phyloP scores from a whole-genome alignment of 1,140 invertebrate species.

The Drosophila mayri region DNA sequence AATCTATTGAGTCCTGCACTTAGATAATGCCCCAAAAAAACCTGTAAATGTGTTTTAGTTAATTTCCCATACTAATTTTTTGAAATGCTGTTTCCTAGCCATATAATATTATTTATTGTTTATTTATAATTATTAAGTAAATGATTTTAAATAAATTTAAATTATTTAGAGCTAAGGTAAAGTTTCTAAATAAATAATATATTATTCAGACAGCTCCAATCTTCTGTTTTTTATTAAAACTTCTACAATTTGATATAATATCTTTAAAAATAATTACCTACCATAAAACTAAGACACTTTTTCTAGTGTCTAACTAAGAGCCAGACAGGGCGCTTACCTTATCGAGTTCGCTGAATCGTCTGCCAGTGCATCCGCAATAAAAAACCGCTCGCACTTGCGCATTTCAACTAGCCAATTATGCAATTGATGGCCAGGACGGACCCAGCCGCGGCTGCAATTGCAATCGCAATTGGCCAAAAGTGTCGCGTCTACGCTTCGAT shows the following conservation, averaged over 20 bases:
- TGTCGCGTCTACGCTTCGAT: conserved; percentile 74
- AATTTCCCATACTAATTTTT: no score
- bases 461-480: conserved; percentile 70
- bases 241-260: no score
- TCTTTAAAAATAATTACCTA: no score
- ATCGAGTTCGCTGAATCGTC: conserved; percentile 68
- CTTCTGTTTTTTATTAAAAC: no score
- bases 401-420: conserved; percentile 77
- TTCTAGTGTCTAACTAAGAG: conserved; percentile 18
- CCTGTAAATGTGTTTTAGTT: neutral
- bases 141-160: neutral
- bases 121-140: neutral
- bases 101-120: neutral
- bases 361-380: conserved; percentile 79
- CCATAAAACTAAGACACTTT: neutral
- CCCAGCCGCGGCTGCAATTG: neutral
- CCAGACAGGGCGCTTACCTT: conserved; percentile 63
- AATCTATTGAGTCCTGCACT: no score
- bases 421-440: conserved; percentile 48
- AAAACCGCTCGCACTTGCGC: conserved; percentile 68
- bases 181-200: neutral
- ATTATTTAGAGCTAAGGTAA: neutral
- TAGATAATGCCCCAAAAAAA: neutral
- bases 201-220: neutral
- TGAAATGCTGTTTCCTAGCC: no score